Conservation (phyloP, 2,113 vertebrate genomes). For the Daphoenositta chrysoptera region DNA sequence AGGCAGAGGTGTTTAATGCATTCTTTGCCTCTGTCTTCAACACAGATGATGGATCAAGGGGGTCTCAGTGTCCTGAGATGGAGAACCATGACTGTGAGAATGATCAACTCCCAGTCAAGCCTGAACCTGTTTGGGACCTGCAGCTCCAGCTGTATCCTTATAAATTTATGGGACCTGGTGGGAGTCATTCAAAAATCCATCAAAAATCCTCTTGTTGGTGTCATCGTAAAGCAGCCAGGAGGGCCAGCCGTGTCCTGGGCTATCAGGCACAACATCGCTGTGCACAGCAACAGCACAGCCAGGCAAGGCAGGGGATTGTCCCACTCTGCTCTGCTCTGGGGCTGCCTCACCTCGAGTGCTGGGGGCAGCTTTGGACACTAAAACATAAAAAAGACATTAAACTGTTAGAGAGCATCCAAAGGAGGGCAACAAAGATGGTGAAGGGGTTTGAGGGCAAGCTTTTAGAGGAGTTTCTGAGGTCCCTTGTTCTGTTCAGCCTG, state of each 20-base stretch:
- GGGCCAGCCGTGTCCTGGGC: rapidly evolving
- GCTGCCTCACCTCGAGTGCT: rapidly evolving
- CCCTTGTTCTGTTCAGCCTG: neutral
- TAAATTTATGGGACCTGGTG: neutral
- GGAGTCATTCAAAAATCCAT: neutral
- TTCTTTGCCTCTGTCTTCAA: neutral
- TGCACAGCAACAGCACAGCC: too few species aligned
- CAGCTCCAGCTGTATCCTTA: neutral
- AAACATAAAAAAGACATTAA: neutral
- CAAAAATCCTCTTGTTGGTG: neutral
- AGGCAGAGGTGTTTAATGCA: neutral
- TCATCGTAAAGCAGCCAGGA: rapidly evolving
- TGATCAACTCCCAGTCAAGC: neutral
- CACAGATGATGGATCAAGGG: neutral
- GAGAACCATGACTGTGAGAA: neutral
- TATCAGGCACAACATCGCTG: rapidly evolving
- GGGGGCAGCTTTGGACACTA: rapidly evolving
- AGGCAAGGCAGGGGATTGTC: rapidly evolving
- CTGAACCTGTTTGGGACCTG: neutral
- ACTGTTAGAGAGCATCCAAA: neutral
- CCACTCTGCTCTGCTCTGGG: rapidly evolving
- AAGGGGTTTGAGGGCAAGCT: neutral
- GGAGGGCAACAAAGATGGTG: neutral
- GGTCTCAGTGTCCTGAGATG: neutral
- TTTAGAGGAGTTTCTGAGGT: neutral